phyloP scores from a whole-genome alignment of 2,113 vertebrate genomes.

The Struthio camelus region DNA sequence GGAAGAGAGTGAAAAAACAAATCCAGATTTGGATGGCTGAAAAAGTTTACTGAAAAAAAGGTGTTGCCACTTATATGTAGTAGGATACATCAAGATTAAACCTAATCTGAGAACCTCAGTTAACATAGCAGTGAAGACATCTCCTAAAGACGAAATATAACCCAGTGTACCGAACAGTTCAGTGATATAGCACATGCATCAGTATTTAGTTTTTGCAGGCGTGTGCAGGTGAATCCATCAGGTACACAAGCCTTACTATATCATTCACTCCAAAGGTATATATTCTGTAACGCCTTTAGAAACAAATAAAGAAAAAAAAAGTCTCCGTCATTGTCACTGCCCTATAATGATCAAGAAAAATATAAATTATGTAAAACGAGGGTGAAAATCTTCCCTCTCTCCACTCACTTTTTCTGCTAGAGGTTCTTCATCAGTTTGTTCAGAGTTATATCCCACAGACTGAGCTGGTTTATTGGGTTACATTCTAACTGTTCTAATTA shows the following conservation, averaged over 20 bases:
- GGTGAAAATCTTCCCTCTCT: neutral
- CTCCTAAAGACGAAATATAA: neutral
- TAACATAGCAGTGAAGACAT: neutral
- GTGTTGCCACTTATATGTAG: neutral
- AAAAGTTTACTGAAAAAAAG: neutral
- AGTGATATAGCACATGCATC: neutral
- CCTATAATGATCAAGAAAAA: neutral
- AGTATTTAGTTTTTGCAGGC: neutral
- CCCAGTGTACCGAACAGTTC: neutral
- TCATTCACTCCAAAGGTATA: neutral
- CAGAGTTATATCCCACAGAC: neutral
- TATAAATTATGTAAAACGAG: neutral
- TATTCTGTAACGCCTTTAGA: neutral
- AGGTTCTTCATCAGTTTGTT: neutral
- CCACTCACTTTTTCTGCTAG: neutral
- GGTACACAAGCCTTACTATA: neutral
- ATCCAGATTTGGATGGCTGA: neutral
- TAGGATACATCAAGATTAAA: neutral
- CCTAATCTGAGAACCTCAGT: neutral
- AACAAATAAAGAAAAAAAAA: neutral
- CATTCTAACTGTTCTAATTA: slow-evolving; percentile 46
- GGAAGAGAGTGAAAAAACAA: neutral
- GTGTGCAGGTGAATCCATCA: neutral
- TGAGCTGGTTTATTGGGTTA: neutral
- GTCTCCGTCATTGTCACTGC: neutral